Evolutionary conservation across 2,113 vertebrate species (phyloP).

Genomic region (Campylorhamphus procurvoides): DNA sequence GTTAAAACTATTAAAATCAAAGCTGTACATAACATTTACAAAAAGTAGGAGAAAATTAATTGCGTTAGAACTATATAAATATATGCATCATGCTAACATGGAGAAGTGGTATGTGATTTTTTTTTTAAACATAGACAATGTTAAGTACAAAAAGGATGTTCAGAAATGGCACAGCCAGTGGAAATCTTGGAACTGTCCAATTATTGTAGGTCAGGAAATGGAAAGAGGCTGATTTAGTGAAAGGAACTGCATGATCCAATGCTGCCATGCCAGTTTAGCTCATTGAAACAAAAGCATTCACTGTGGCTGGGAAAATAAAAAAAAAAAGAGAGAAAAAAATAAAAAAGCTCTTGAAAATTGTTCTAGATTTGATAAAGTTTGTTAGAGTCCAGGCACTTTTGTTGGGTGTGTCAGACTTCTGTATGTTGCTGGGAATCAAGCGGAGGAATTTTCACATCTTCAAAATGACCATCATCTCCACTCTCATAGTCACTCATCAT

Average conservation of each 20-base stretch:
- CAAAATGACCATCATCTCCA: slow-evolving; percentile 88
- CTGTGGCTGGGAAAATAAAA: not conserved
- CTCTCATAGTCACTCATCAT: slow-evolving; percentile 98
- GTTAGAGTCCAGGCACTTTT: slow-evolving; percentile 93
- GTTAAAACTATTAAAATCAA: slow-evolving; percentile 92
- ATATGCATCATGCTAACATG: slow-evolving; percentile 84
- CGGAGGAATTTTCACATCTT: slow-evolving; percentile 84
- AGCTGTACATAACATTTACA: slow-evolving; percentile 99
- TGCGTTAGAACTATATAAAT: slow-evolving; percentile 88
- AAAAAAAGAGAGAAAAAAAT: not conserved
- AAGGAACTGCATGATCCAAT: slow-evolving; percentile 62
- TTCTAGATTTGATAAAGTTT: slow-evolving; percentile 52
- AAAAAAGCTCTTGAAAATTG: slow-evolving; percentile 54
- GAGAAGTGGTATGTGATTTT: slow-evolving; percentile 58
- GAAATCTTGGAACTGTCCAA: slow-evolving; percentile 12
- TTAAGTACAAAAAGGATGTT: slow-evolving; percentile 55
- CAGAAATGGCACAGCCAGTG: slow-evolving; percentile 67
- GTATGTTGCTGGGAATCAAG: slow-evolving; percentile 95
- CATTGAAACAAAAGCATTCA: slow-evolving; percentile 51
- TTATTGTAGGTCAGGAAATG: slow-evolving; percentile 61
- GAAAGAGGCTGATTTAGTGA: slow-evolving; percentile 50
- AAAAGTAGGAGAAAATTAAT: slow-evolving; percentile 75
- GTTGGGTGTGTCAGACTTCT: slow-evolving; percentile 90
- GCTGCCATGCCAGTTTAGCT: slow-evolving; percentile 69
- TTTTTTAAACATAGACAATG: slow-evolving; percentile 63